Base-by-base conservation (phyloP, 2,113 vertebrate species). In the Larimichthys polyactis region DNA sequence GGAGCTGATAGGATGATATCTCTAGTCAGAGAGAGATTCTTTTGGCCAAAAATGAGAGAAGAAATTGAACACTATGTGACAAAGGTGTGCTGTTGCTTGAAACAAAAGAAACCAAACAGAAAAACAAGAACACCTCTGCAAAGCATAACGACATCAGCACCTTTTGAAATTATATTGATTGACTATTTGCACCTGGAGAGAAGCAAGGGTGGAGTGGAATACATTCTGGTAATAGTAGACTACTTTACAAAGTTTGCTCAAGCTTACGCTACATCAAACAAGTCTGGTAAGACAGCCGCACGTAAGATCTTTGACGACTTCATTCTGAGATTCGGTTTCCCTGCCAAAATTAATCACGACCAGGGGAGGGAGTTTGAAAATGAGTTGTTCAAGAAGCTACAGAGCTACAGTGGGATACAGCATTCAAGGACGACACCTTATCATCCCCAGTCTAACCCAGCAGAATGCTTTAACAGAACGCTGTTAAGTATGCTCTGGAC, bases 211-310 rank as follows among this genome's bases (percentile, higher is more conserved):
- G 65, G 71, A 3, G 64, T 52, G 5, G 75, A 86, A 43, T 82
- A 78, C 11, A 79, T 82, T 9, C 57, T 86, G 14, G 46, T 88
- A 4, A 36, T 88, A 7, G 65, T 79, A 0, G 74, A 84, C 46
- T 69, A 82, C 65, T 88, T 84, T 46, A 82, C 65, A 0, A 85
- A 88, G 17, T 79, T 65, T 75, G 62, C 70, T 3, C 82, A 84
- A 36, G 65, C 59, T 15, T 87, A 85, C 22, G 24, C 85, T 7
- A 85, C 76, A 4, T 27, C 4, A 19, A 22, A 82, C 11, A 75
- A 86, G 27, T 86, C 83, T 11, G 68, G 68, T 0, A 81, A 57
- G 11, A 83, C 79, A 4, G 76, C 80, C 12, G 67, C 73, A 12
- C 19, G 44, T 11, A 87, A 84, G 8, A n/a, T 83, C 5, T 88